Conservation (phyloP, 1,140 invertebrate species). For the Drosophila mayri region DNA sequence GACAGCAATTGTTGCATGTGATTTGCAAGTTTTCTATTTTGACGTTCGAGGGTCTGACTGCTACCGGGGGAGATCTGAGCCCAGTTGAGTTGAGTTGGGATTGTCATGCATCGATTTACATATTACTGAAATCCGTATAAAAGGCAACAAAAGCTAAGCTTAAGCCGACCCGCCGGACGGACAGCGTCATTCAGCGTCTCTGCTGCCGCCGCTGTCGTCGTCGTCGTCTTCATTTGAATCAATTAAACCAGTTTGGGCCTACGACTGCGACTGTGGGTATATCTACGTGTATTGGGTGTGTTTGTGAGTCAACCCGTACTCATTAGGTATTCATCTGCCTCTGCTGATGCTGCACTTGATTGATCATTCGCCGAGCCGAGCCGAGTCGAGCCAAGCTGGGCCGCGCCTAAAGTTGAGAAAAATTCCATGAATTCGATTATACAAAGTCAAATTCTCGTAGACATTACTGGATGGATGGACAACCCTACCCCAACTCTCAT, state of each 20-base stretch:
- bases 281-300: constrained; percentile 29
- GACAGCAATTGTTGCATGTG: constrained; percentile 62
- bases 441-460: constrained; percentile 68
- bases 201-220: constrained; percentile 50
- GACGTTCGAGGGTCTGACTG: constrained; percentile 24
- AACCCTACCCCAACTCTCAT: constrained; percentile 10
- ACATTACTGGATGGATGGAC: constrained; percentile 51
- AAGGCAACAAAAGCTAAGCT: constrained; percentile 46
- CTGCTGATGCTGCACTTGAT: constrained; percentile 67
- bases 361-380: constrained; percentile 67
- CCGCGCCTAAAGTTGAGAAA: constrained; percentile 70
- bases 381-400: constrained; percentile 54
- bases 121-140: constrained; percentile 58
- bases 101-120: constrained; percentile 71
- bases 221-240: constrained; percentile 77
- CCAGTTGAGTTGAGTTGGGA: constrained; percentile 21
- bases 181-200: constrained; percentile 61
- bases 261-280: constrained; percentile 29
- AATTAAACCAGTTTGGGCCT: constrained; percentile 69
- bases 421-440: constrained; percentile 81
- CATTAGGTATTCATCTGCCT: constrained; percentile 63
- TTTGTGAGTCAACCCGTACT: constrained; percentile 61
- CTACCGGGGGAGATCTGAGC: constrained; percentile 45
- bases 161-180: constrained; percentile 46
- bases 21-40: constrained; percentile 63